phyloP scores from a whole-genome alignment of 2,113 vertebrate genomes.

The Peucedramus taeniatus region DNA sequence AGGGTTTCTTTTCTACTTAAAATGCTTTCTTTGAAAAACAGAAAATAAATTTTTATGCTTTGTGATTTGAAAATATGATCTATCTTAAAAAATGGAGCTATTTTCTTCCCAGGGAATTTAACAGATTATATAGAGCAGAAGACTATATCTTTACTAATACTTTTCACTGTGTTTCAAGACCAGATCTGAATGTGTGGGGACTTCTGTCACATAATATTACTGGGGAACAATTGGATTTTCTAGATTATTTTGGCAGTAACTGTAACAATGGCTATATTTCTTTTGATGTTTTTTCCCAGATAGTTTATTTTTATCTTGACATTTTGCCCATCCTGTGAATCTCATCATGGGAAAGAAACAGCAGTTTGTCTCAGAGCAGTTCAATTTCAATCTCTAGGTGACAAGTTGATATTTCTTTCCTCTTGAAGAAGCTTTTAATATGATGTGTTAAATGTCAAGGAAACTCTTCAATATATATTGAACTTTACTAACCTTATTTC shows the following conservation, averaged over 20 bases:
- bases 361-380: conserved; percentile 76
- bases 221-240: conserved; percentile 52
- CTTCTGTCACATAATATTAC: conserved; percentile 21
- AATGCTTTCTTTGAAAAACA: conserved; percentile 10
- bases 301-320: conserved; percentile 78
- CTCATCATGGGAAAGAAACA: conserved; percentile 73
- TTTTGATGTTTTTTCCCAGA: conserved; percentile 40
- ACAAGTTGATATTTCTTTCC: conserved; percentile 79
- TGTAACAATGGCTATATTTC: conserved; percentile 62
- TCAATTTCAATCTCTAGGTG: conserved; percentile 78
- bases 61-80: conserved; percentile 27
- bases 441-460: conserved; percentile 80
- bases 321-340: conserved; percentile 77
- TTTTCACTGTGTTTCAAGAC: conserved; percentile 40
- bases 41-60: conserved; percentile 20
- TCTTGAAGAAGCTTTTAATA: conserved; percentile 80
- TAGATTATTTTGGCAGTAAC: conserved; percentile 64
- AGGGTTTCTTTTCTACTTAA: neutral
- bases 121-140: neutral
- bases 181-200: conserved; percentile 11
- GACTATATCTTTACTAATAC: neutral
- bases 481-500: conserved; percentile 76
- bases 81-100: conserved; percentile 8
- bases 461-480: conserved; percentile 74
- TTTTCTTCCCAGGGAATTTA: neutral